Conservation (phyloP, 2,888 invertebrate species). For the Tetheella fluctuosa region DNA sequence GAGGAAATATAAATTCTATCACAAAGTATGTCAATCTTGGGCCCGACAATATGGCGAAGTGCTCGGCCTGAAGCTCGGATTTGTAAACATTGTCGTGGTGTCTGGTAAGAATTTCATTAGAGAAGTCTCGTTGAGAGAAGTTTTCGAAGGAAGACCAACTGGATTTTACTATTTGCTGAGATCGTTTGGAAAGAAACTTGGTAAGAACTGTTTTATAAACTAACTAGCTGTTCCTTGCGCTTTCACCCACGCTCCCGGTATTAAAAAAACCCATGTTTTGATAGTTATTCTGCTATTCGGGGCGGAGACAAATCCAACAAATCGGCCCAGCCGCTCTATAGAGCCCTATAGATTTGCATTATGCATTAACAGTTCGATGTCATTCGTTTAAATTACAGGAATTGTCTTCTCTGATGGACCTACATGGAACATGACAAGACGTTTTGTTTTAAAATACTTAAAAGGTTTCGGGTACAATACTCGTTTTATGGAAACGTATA, state of each 20-base stretch:
- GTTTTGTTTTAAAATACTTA: conserved; percentile 86
- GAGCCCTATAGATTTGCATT: too few species aligned
- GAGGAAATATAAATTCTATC: conserved; percentile 66
- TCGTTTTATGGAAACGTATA: conserved; percentile 84
- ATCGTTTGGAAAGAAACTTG: conserved; percentile 87
- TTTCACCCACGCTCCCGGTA: too few species aligned
- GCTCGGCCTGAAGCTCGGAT: conserved; percentile 86
- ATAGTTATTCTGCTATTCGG: too few species aligned
- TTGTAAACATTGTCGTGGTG: conserved; percentile 85
- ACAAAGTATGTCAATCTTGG: conserved; percentile 86
- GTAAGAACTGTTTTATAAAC: conserved; percentile 67
- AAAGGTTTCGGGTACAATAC: conserved; percentile 87
- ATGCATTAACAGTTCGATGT: background rate
- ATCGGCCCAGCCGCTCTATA: too few species aligned
- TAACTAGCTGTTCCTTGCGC: too few species aligned
- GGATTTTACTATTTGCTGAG: conserved; percentile 88
- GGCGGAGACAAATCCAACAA: too few species aligned
- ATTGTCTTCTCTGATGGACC: conserved; percentile 88
- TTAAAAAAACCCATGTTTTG: too few species aligned
- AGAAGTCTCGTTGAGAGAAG: conserved; percentile 85
- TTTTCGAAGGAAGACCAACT: conserved; percentile 89
- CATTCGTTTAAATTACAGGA: conserved; percentile 68
- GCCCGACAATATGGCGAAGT: conserved; percentile 85
- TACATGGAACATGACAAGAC: conserved; percentile 86
- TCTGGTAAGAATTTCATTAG: conserved; percentile 85